These are phyloP conservation scores for Poeciliopsis turrubarensis DNA, from an alignment of 2,113 vertebrate species.

Conservation along the genomic window DNA sequence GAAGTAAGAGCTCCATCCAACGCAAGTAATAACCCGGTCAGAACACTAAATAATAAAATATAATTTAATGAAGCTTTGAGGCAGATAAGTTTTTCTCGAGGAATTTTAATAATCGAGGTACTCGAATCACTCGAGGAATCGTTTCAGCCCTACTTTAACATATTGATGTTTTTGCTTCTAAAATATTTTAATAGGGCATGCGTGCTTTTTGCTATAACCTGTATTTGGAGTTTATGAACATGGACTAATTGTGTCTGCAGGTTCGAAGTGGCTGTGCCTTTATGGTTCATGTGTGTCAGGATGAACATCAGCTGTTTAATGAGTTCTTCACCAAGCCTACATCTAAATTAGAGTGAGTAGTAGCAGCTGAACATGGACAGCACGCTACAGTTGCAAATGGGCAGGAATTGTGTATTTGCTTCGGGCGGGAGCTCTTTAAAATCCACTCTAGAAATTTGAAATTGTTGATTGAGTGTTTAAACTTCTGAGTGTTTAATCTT, in stretches of 20 bases:
- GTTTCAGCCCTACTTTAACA: too few relatives aligned
- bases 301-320: constrained; percentile 95
- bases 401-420: constrained; percentile 25
- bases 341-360: constrained; percentile 92
- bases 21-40: too few relatives aligned
- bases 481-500: background rate
- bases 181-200: background rate
- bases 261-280: constrained; percentile 98
- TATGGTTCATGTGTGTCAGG: constrained; percentile 98
- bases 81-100: too few relatives aligned
- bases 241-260: constrained; percentile 65
- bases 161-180: too few relatives aligned
- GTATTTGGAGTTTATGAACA: background rate
- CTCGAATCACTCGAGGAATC: too few relatives aligned
- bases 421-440: constrained; percentile 17
- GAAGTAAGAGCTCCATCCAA: too few relatives aligned
- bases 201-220: background rate
- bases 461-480: background rate
- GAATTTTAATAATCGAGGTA: too few relatives aligned
- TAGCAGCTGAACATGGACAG: constrained; percentile 2
- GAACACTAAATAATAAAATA: too few relatives aligned
- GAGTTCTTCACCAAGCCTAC: constrained; percentile 97
- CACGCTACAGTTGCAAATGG: background rate
- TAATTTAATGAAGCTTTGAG: too few relatives aligned
- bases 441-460: background rate